Percentiles rank a stretch among this genome's conserved stretches.
phyloP scores from a whole-genome alignment of 2,888 invertebrate species.

The Mesodorylaimus sp. region DNA sequence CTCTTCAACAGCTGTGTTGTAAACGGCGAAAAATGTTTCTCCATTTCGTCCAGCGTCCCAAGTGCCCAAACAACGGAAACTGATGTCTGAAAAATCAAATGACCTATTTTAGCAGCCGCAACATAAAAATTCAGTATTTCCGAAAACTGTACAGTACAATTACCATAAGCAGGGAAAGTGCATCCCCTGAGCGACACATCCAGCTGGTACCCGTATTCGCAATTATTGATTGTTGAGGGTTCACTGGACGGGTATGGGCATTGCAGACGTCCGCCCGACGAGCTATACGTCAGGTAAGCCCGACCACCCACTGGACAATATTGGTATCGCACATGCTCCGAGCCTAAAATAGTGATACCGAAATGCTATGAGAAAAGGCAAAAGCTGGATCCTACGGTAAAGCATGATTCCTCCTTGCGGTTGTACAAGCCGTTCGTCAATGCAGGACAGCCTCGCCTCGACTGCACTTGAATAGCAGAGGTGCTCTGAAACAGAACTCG shows the following conservation, averaged over 20 bases:
- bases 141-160: background rate
- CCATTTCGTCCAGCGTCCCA: constrained; percentile 5
- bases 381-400: constrained; percentile 1
- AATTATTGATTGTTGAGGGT: constrained; percentile 9
- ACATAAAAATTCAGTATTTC: background rate
- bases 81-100: constrained; percentile 5
- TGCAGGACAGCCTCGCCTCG: background rate
- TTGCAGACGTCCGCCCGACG: background rate
- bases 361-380: background rate
- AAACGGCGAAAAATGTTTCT: constrained; percentile 9
- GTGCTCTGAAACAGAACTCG: constrained; percentile 2
- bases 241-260: constrained; percentile 3
- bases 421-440: background rate
- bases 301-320: constrained; percentile 9
- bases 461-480: background rate
- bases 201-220: constrained; percentile 3
- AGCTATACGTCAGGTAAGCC: constrained; percentile 6
- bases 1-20: constrained; percentile 7
- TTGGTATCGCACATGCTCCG: background rate
- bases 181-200: constrained; percentile 5
- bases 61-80: constrained; percentile 7
- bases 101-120: background rate
- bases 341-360: background rate
- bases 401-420: background rate
- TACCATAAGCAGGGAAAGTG: constrained; percentile 6